Evolutionary conservation across 2,797 vertebrate genomes (phyloP), one percentile per base, ranked within the genome.

Genomic region (Sebastes melanostomus): DNA sequence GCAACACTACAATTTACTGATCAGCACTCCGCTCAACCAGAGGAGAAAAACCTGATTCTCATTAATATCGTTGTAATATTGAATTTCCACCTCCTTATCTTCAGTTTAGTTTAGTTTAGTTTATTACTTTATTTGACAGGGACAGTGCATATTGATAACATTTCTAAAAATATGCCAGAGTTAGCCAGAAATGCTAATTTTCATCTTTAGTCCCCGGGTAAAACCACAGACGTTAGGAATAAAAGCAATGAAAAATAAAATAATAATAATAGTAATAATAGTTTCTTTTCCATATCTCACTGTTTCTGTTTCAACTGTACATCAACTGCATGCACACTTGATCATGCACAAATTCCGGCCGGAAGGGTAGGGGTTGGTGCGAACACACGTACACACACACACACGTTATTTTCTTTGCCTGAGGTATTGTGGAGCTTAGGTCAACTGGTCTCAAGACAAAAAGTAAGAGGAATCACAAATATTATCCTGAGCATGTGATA

Each of bases 401-500:
- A 68, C 27, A 70, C 25, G 71, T 2, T 6, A 20, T 46, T 46
- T 24, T 16, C 66, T 74, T 24, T 85, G 89, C 90, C 88, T 74
- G 87, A 78, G 84, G 90, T 90, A 50, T 16, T 69, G 69, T 62
- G 32, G 42, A 80, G 58, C 38, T 56, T 61, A 69, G 87, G 84
- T 93, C 90, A 93, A 85, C 90, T 92, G 87, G 82, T 95, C 88
- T 90, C 36, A 29, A 90, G 87, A 91, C 80, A 87, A 84, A 93
- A 87, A 85, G 54, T 80, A 85, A 66, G 69, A 52, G 62, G 71
- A 85, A 87, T 81, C 62, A 82, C 77, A 89, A 92, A 83, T 91
- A 92, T 94, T 92, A 95, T 95, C 93, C 92, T 58, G 34, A 94
- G 88, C 95, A 96, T 96, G 95, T 96, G 95, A 96, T 81, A 29